Percentiles rank a stretch among this genome's conserved stretches.
These are phyloP conservation scores for Holotrichia oblita DNA, from an alignment of 1,140 invertebrate genomes.

Conservation along the genomic window DNA sequence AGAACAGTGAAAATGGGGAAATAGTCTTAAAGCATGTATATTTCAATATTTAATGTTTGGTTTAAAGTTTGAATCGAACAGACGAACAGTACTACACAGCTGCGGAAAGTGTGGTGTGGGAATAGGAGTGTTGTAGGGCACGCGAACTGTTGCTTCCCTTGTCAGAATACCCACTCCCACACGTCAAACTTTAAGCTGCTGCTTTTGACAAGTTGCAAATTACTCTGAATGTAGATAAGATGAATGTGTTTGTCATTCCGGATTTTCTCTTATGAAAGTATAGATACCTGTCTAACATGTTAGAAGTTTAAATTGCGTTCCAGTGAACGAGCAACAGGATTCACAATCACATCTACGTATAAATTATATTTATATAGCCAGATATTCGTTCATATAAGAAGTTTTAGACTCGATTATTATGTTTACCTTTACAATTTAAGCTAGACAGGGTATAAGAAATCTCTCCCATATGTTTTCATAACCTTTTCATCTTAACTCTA, in stretches of 20 bases:
- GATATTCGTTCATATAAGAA: background rate
- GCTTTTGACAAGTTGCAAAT: constrained; percentile 36
- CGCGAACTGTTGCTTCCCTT: constrained; percentile 28
- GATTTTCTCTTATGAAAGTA: constrained; percentile 30
- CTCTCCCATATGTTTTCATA: too few species aligned
- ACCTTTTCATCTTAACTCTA: too few species aligned
- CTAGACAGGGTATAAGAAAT: too few species aligned
- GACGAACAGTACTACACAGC: background rate
- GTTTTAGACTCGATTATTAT: too few species aligned
- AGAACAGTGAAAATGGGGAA: background rate
- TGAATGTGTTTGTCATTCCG: constrained; percentile 31
- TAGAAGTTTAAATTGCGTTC: constrained; percentile 32
- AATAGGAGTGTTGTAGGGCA: background rate
- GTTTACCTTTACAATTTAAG: too few species aligned
- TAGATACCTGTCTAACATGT: constrained; percentile 34
- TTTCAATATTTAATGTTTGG: constrained; percentile 37
- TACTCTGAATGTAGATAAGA: constrained; percentile 35
- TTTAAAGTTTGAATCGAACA: constrained; percentile 17
- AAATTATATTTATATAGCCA: background rate
- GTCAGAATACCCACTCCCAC: constrained; percentile 11
- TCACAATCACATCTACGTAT: background rate
- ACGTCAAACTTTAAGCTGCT: constrained; percentile 26
- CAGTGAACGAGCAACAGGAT: background rate
- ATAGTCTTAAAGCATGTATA: constrained; percentile 6
- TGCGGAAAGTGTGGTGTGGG: background rate